Evolutionary conservation across 2,113 vertebrate species (phyloP), one percentile per base, ranked within the genome.

Genomic region (Rhabdomys dilectus): DNA sequence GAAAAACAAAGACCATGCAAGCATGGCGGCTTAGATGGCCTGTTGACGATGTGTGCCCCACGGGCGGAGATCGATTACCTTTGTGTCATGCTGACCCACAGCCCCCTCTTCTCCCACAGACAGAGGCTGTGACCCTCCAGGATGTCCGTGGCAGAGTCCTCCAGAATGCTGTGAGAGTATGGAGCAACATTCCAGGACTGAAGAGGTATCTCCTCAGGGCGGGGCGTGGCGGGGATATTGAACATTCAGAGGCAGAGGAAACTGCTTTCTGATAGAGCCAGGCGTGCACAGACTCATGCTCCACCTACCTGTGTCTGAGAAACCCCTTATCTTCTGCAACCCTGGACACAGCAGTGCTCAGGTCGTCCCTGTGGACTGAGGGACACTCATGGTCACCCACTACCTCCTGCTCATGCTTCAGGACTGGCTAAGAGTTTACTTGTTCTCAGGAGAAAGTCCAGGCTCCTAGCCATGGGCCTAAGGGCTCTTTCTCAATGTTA

Each of bases 131-230:
- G 73, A 90, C 95, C 68, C 70, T 93, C 58, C 86, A 85, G 66
- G 95, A 89, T 2, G 0, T 36, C 53, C 58, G 77, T 0, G 53
- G 1, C 11, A 36, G 53, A 3, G 93, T 24, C 10, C 22, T 73
- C 2, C 91, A 88, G 76, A 89, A 94, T 0, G 93, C 45, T 0
- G 94, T 81, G 39, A 86, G 29, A 0, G 75, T 3, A 0, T 95
- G 95, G 98, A 98, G 96, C 60, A 98, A 97, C 42, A 88, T 94
- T 70, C 96, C 94, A 0, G 78, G 94, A 2, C 51, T 98, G 93
- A 94, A 60, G 76, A 98, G 94, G 93, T 97, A 92, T 0, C 5
- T 21, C 29, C 87, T 0, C 62, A 0, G n/a, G 64, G 12, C 45
- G 45, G 45, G 3, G 45, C 3, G 45, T 45, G 45, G 45, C 5